Evolutionary conservation across 1,140 invertebrate genomes (phyloP), one percentile per base, ranked within the genome.

Genomic region (Drosophila bocqueti): DNA sequence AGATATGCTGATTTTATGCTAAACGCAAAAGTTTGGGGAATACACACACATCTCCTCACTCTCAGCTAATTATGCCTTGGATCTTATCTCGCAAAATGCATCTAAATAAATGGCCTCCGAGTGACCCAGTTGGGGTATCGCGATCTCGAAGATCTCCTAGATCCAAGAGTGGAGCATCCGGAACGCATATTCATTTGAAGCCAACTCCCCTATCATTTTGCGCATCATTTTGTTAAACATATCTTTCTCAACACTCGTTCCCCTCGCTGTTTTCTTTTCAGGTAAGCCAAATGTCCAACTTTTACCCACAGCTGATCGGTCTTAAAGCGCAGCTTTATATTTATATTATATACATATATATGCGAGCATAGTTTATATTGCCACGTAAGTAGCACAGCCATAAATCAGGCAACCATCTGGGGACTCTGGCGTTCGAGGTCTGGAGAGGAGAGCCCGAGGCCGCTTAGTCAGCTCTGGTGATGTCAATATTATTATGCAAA

Each of bases 401-500:
- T 89, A 89, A 87, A 87, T 89, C 81, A 87, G 81, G 58, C 65
- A 65, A 77, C 24, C 76, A 87, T 67, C 59, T 83, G 76, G 67
- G 46, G 34, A 69, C 40, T 58, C 11, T 29, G 47, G 16, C 45
- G 24, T n/a, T 34, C 40, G n/a, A 26, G 61, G 63, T 29, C 63
- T 59, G 59, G 18, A 42, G 40, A 38, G 52, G 15, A 6, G 34
- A 55, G 24, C 64, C 43, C 34, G 47, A 61, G 61, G 47, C 45
- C 50, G 29, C 49, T 59, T 15, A 55, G 43, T 38, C 46, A 45
- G 43, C 72, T 69, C 49, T 50, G 83, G 83, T 85, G 78, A 85
- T 86, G 79, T 86, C 83, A 79, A 87, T 77, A 58, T 69, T 73
- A 71, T 83, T 83, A 80, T 83, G 83, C 71, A 87, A 87, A 86